Evolutionary conservation across 2,888 invertebrate genomes (phyloP).

Genomic region (Drosophila infuscata): DNA sequence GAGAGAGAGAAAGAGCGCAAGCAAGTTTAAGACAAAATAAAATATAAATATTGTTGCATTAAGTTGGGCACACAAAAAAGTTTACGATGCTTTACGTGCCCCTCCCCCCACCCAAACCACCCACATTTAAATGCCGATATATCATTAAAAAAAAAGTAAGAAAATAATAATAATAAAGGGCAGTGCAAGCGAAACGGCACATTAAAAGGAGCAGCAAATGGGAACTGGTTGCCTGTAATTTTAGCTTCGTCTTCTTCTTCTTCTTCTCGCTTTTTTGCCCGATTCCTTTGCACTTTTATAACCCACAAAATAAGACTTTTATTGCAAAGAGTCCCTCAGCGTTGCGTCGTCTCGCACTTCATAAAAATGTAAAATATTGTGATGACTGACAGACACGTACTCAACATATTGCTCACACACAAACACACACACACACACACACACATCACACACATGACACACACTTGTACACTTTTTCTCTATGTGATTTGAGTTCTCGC

Average conservation of each 20-base stretch:
- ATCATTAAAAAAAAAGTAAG: conserved; percentile 69
- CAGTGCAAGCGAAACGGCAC: conserved; percentile 28
- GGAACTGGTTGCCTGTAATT: conserved; percentile 26
- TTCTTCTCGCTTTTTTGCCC: conserved; percentile 6
- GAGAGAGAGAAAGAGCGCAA: conserved; percentile 11
- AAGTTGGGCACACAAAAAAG: conserved; percentile 72
- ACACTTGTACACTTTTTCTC: background rate
- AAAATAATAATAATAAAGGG: conserved; percentile 48
- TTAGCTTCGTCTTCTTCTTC: background rate
- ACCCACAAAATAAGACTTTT: conserved; percentile 77
- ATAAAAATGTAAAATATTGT: conserved; percentile 80
- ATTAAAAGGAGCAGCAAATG: conserved; percentile 55
- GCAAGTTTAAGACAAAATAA: conserved; percentile 54
- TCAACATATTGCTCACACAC: conserved; percentile 51
- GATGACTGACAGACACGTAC: conserved; percentile 71
- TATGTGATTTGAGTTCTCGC: conserved; percentile 39
- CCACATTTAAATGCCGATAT: conserved; percentile 76
- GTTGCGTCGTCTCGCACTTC: conserved; percentile 68
- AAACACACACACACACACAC: background rate
- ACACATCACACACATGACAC: background rate
- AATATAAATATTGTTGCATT: conserved; percentile 64
- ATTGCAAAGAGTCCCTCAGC: conserved; percentile 64
- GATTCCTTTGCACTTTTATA: conserved; percentile 68
- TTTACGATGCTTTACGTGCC: conserved; percentile 67
- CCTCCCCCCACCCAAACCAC: conserved; percentile 10